phyloP scores from a whole-genome alignment of 23 tunicate genomes.

The Clavelina lepadiformis region DNA sequence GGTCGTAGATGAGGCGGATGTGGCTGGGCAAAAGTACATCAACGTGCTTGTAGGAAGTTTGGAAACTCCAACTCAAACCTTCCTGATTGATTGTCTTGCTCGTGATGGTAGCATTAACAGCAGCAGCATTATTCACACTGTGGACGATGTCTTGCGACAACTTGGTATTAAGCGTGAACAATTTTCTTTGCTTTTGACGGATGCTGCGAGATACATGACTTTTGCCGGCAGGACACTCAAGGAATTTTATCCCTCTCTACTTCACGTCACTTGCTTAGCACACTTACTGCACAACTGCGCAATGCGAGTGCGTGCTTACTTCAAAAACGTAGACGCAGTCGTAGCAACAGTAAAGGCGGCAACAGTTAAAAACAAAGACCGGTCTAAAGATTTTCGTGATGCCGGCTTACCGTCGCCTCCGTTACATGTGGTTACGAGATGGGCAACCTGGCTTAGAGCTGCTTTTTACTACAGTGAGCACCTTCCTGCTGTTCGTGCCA shows the following conservation, averaged over 20 bases:
- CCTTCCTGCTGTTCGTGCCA: constrained; percentile 24
- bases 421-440: constrained; percentile 7
- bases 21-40: constrained; percentile 6
- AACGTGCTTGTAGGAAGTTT: constrained; percentile 24
- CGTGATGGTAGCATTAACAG: constrained; percentile 8
- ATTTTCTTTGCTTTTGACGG: constrained; percentile 21
- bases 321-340: constrained; percentile 12
- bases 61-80: constrained; percentile 16
- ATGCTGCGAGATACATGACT: constrained; percentile 28
- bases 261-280: constrained; percentile 18
- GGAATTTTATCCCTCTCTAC: constrained; percentile 3
- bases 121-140: constrained; percentile 29
- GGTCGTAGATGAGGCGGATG: constrained; percentile 18
- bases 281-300: constrained; percentile 23
- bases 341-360: constrained; percentile 10
- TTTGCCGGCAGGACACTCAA: constrained; percentile 19
- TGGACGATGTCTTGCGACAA: constrained; percentile 36
- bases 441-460: constrained; percentile 20
- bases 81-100: constrained; percentile 24
- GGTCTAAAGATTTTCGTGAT: constrained; percentile 13
- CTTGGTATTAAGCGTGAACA: constrained; percentile 21
- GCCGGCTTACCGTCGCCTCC: constrained; percentile 28
- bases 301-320: constrained; percentile 30
- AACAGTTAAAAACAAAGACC: constrained; percentile 13
- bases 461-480: constrained; percentile 1